Percentiles rank a stretch among this genome's conserved stretches.
Evolutionary conservation across 2,113 vertebrate species (phyloP).

Genomic region (Arothron firmamentum): DNA sequence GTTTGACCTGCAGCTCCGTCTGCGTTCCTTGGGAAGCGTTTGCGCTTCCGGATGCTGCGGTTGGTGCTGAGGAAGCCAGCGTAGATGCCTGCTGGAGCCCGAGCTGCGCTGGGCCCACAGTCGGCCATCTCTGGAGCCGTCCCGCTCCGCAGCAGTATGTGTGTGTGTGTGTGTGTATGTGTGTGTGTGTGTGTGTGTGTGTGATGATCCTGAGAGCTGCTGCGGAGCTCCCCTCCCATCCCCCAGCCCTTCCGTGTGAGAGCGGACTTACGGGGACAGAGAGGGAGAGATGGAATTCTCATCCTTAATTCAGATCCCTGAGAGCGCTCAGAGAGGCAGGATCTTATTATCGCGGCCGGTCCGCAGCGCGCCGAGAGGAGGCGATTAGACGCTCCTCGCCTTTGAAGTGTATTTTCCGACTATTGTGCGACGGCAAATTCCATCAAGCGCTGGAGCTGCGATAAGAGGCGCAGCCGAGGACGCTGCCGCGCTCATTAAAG

Average conservation of each 20-base stretch:
- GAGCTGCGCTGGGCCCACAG: too few species aligned
- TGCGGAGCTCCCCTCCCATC: neutral
- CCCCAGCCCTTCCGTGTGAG: constrained; percentile 18
- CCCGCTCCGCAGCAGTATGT: too few species aligned
- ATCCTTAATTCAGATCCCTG: constrained; percentile 64
- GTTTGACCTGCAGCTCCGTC: too few species aligned
- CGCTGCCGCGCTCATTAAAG: constrained; percentile 56
- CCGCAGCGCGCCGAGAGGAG: constrained; percentile 61
- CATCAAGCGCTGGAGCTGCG: constrained; percentile 62
- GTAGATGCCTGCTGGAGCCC: too few species aligned
- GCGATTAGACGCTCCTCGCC: constrained; percentile 71
- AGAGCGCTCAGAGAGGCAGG: constrained; percentile 66
- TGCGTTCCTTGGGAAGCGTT: too few species aligned
- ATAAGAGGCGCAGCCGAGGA: constrained; percentile 63
- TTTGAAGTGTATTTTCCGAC: constrained; percentile 71
- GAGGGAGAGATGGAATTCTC: constrained; percentile 55
- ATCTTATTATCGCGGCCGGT: constrained; percentile 70
- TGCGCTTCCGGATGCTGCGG: too few species aligned
- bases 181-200: too few species aligned
- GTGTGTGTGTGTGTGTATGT: too few species aligned
- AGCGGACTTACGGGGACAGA: constrained; percentile 26
- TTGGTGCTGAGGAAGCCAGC: too few species aligned
- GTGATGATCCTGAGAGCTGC: too few species aligned
- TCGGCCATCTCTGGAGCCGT: too few species aligned
- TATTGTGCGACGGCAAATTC: constrained; percentile 71